Conservation (phyloP, 2,113 vertebrate genomes). For the Australoheros scitulus region DNA sequence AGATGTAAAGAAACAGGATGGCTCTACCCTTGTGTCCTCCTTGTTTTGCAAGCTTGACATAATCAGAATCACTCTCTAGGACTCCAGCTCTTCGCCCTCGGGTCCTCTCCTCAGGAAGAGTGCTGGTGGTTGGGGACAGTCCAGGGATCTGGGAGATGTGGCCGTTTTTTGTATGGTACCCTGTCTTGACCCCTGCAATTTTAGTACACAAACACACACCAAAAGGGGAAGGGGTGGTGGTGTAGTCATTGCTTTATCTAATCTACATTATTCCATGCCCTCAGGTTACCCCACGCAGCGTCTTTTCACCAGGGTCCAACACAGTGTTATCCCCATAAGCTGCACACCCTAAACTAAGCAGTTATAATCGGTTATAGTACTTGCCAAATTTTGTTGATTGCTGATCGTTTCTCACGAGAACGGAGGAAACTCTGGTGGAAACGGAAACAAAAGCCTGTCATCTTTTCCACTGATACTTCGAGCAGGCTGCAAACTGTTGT, state of each 20-base stretch:
- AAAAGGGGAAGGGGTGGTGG: neutral
- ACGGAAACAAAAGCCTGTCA: constrained; percentile 44
- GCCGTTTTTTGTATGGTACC: neutral
- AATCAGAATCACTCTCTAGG: constrained; percentile 73
- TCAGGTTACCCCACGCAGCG: neutral
- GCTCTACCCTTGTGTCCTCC: constrained; percentile 75
- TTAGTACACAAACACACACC: neutral
- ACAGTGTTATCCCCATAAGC: neutral
- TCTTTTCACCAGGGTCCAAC: neutral
- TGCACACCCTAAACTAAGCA: neutral
- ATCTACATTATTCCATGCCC: neutral
- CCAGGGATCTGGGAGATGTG: constrained; percentile 79
- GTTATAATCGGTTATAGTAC: constrained; percentile 34
- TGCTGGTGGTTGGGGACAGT: constrained; percentile 53
- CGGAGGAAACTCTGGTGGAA: constrained; percentile 49
- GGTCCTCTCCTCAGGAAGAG: constrained; percentile 42
- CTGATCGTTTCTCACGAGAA: constrained; percentile 23
- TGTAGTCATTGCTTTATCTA: neutral
- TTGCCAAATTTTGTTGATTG: constrained; percentile 59
- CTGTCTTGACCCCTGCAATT: constrained; percentile 17
- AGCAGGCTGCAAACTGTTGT: neutral
- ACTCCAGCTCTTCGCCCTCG: constrained; percentile 63
- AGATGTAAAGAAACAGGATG: neutral
- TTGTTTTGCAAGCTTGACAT: constrained; percentile 79
- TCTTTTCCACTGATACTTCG: neutral